Conservation (phyloP, 2,113 vertebrate genomes). For the Thryonomys swinderianus region DNA sequence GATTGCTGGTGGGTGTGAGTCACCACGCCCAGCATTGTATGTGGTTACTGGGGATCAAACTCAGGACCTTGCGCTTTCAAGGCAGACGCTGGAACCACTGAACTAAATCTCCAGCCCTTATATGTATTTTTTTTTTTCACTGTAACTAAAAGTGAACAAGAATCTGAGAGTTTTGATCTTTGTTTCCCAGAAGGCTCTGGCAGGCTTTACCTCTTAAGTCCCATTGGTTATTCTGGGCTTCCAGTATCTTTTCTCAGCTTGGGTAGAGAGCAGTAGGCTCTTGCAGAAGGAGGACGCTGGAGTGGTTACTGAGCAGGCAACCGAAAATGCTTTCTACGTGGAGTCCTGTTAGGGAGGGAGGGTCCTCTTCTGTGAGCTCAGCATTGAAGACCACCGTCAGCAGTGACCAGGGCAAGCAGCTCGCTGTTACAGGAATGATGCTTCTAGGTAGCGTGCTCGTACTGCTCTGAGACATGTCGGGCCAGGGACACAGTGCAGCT, state of each 20-base stretch:
- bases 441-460: background rate
- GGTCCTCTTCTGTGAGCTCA: background rate
- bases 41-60: no score
- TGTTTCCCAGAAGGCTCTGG: background rate
- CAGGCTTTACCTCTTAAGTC: background rate
- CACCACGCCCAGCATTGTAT: no score
- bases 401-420: background rate
- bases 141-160: background rate
- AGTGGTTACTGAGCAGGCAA: background rate
- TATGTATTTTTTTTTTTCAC: background rate
- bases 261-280: background rate
- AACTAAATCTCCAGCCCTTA: no score
- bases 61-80: no score
- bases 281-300: background rate
- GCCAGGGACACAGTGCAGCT: background rate
- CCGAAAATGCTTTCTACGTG: background rate
- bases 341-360: no score
- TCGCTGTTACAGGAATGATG: no score
- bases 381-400: accelerated
- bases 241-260: background rate
- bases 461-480: background rate
- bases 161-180: background rate
- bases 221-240: background rate
- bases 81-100: no score
- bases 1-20: no score